A percentile compares a stretch with the other conserved stretches of the same genome.
Evolutionary conservation across 1,140 invertebrate species (phyloP).

Genomic region (Oryctes rhinoceros): DNA sequence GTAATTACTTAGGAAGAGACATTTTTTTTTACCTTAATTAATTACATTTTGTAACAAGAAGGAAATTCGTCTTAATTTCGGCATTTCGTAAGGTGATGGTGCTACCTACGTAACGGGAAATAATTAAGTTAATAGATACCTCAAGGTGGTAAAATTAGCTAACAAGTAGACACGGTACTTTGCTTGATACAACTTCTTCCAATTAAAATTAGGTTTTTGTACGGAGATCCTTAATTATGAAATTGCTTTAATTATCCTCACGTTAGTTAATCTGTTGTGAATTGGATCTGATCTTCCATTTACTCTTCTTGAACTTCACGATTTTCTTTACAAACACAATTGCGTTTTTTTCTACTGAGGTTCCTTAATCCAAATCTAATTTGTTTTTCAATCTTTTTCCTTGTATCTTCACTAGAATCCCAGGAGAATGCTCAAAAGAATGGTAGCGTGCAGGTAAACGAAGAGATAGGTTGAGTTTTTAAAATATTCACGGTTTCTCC

Average conservation of each 20-base stretch:
- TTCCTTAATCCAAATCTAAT: not conserved
- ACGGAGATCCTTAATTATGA: not conserved
- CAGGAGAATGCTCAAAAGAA: not conserved
- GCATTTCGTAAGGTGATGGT: slow-evolving; percentile 7
- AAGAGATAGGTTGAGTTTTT: not conserved
- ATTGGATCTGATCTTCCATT: not conserved
- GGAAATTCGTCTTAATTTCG: slow-evolving; percentile 5
- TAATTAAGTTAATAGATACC: slow-evolving; percentile 29
- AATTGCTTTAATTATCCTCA: slow-evolving; percentile 6
- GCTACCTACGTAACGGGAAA: not conserved
- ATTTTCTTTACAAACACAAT: not conserved
- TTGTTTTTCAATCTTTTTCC: not conserved
- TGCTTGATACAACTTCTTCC: not conserved
- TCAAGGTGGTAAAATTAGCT: not conserved
- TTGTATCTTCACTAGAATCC: not conserved
- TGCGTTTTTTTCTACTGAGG: not conserved
- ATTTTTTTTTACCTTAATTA: slow-evolving; percentile 14
- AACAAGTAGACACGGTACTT: not conserved
- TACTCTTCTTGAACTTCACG: not conserved
- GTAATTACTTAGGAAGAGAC: slow-evolving; percentile 34
- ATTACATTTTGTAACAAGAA: slow-evolving; percentile 11
- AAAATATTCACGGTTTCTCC: not conserved
- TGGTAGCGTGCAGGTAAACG: not conserved
- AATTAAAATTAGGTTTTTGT: not conserved
- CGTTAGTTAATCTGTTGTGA: not conserved